Evolutionary conservation across 2,797 vertebrate species (phyloP).

Genomic region (Decapterus maruadsi): DNA sequence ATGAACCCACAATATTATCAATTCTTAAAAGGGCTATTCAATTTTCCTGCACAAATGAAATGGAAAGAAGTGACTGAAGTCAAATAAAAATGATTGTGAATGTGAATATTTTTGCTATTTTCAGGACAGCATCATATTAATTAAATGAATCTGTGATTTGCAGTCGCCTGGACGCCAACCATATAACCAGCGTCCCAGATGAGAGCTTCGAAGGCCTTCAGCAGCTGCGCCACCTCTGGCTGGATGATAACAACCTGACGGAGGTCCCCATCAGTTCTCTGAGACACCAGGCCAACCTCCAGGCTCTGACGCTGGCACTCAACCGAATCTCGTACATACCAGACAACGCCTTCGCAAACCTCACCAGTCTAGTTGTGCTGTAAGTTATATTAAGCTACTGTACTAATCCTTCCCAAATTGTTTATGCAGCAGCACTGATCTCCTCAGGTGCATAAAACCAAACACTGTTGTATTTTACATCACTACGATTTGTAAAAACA

Average conservation of each 20-base stretch:
- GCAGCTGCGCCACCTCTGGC: constrained; percentile 96
- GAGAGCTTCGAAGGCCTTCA: constrained; percentile 95
- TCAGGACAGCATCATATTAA: neutral
- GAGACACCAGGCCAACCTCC: constrained; percentile 93
- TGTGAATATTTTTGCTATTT: neutral
- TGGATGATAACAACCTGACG: constrained; percentile 96
- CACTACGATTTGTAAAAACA: neutral
- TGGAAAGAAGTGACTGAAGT: neutral
- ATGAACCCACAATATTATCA: neutral
- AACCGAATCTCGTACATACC: constrained; percentile 94
- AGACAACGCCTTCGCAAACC: constrained; percentile 95
- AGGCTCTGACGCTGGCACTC: constrained; percentile 95
- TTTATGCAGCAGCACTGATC: neutral
- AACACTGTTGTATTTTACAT: neutral
- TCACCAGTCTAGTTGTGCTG: constrained; percentile 96
- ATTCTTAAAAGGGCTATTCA: neutral
- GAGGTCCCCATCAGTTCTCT: constrained; percentile 92
- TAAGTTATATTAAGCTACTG: constrained; percentile 83
- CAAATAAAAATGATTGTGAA: neutral
- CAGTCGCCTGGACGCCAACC: constrained; percentile 97
- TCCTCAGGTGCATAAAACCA: neutral
- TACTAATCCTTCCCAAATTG: constrained; percentile 2
- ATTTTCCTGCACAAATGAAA: neutral
- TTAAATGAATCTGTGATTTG: neutral
- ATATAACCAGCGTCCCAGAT: constrained; percentile 93